phyloP scores from a whole-genome alignment of 2,888 invertebrate genomes.

The Mesoligia furuncula region DNA sequence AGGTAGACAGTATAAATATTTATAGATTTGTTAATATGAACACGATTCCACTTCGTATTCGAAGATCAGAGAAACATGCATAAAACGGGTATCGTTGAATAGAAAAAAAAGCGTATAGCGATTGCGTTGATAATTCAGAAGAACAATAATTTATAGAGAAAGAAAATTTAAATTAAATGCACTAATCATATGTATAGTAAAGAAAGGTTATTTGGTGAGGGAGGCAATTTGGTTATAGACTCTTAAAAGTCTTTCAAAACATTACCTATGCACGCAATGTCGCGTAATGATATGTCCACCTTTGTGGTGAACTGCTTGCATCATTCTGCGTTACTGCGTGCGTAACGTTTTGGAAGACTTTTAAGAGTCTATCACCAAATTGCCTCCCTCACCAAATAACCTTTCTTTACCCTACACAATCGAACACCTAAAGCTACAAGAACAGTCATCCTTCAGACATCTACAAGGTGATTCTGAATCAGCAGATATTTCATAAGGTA shows the following conservation, averaged over 20 bases:
- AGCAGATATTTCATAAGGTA: slow-evolving; percentile 65
- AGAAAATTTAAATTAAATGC: neutral
- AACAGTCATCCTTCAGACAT: slow-evolving; percentile 27
- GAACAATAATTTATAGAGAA: neutral
- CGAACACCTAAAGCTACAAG: neutral
- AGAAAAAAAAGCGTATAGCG: neutral
- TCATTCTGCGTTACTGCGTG: no score
- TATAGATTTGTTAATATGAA: slow-evolving; percentile 46
- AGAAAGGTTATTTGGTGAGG: no score
- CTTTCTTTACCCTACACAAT: no score
- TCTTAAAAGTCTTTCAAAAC: no score
- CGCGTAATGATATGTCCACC: no score
- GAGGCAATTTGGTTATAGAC: no score
- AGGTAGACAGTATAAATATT: slow-evolving; percentile 41
- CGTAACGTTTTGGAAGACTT: no score
- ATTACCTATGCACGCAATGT: no score
- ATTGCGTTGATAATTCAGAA: neutral
- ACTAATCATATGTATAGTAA: neutral
- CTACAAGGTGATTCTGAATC: slow-evolving; percentile 56
- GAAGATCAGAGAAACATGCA: slow-evolving; percentile 8
- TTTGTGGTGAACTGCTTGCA: no score
- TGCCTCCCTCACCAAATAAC: no score
- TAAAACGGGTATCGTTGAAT: slow-evolving; percentile 5
- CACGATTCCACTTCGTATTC: slow-evolving; percentile 32
- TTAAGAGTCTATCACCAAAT: no score